These are phyloP conservation scores for Elanus axillaris DNA, from an alignment of 2,113 vertebrate genomes.

Conservation along the genomic window DNA sequence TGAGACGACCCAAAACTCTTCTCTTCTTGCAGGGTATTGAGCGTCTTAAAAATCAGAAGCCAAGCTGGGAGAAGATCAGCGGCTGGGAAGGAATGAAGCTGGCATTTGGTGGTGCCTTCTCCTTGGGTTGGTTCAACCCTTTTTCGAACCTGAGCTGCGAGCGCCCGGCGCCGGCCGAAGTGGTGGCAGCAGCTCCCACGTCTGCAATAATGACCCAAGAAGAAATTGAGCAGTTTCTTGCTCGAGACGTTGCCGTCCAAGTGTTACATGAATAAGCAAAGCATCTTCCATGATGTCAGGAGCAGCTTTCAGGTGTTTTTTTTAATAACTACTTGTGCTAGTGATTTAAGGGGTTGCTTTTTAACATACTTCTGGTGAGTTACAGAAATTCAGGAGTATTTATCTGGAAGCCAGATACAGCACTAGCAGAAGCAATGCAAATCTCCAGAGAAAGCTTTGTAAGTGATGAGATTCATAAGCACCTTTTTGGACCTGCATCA, in stretches of 20 bases:
- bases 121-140: conserved; percentile 86
- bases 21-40: conserved; percentile 86
- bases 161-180: not conserved
- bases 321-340: not conserved
- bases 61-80: conserved; percentile 76
- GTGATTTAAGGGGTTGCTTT: not conserved
- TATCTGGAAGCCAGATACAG: not conserved
- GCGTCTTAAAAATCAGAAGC: conserved; percentile 86
- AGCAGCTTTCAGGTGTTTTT: not conserved
- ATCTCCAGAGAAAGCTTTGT: not conserved
- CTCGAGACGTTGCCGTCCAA: conserved; percentile 29
- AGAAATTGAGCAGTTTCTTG: conserved; percentile 41
- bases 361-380: not conserved
- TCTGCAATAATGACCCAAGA: conserved; percentile 70
- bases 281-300: not conserved
- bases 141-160: conserved; percentile 76
- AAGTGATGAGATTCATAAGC: not conserved
- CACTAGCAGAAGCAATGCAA: not conserved
- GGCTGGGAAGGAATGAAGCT: conserved; percentile 81
- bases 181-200: not conserved
- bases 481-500: not conserved
- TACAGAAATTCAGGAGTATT: not conserved
- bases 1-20: not conserved
- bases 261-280: conserved; percentile 12
- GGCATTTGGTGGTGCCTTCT: conserved; percentile 83